These are phyloP conservation scores for Tinamus major DNA, from an alignment of 2,797 vertebrate species.

Conservation along the genomic window DNA sequence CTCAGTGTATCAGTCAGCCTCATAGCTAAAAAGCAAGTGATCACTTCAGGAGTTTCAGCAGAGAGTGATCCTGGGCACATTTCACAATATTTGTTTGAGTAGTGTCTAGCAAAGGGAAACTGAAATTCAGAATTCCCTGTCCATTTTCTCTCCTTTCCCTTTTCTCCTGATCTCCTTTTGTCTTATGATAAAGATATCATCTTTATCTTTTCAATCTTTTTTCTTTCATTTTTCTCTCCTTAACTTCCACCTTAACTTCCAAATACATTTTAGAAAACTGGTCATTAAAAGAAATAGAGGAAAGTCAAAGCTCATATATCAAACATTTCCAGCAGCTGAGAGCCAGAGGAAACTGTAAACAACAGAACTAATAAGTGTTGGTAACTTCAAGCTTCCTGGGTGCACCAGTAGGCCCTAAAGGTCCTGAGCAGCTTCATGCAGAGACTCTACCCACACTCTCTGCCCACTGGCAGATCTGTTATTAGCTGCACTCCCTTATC, in stretches of 20 bases:
- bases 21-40: slow-evolving; percentile 35
- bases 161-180: neutral
- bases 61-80: neutral
- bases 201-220: neutral
- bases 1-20: neutral
- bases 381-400: neutral
- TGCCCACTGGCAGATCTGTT: neutral
- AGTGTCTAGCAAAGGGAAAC: slow-evolving; percentile 19
- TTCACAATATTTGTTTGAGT: slow-evolving; percentile 20
- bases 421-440: no score
- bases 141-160: neutral
- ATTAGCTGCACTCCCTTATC: neutral
- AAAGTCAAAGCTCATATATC: neutral
- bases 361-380: neutral
- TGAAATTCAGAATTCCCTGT: neutral
- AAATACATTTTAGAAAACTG: neutral
- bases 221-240: neutral
- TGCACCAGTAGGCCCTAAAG: neutral
- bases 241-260: neutral
- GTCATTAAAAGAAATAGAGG: neutral
- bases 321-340: neutral
- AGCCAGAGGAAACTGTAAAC: neutral
- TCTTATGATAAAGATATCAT: neutral
- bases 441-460: neutral
- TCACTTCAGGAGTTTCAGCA: slow-evolving; percentile 21